Percentiles rank a stretch among this genome's conserved stretches.
Evolutionary conservation across 2,888 invertebrate species (phyloP).

Genomic region (Anodontia alba): DNA sequence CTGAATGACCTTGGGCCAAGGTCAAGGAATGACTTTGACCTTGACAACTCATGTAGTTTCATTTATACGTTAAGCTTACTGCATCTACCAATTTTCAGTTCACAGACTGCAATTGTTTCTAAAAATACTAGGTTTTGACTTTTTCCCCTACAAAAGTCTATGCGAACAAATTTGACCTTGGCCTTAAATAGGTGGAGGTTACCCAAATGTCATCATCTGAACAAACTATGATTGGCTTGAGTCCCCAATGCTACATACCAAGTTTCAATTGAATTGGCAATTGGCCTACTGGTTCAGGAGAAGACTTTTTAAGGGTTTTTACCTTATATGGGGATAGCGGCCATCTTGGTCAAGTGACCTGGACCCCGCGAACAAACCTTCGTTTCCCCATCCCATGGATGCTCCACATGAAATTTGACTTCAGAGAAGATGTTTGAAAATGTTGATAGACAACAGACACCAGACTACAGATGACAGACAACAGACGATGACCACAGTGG

Average conservation of each 20-base stretch:
- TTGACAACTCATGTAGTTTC: too few relatives aligned
- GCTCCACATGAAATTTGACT: too few relatives aligned
- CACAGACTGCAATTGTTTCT: too few relatives aligned
- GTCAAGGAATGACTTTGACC: too few relatives aligned
- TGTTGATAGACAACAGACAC: neutral
- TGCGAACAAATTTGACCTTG: neutral
- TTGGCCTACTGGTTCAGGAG: neutral
- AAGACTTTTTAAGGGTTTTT: neutral
- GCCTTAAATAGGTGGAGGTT: neutral
- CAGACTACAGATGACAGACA: neutral
- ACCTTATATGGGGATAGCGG: conserved; percentile 3
- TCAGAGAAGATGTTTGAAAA: too few relatives aligned
- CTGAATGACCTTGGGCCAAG: too few relatives aligned
- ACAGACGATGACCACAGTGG: neutral
- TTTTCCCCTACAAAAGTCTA: too few relatives aligned
- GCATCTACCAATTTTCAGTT: too few relatives aligned
- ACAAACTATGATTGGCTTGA: neutral
- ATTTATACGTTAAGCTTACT: too few relatives aligned
- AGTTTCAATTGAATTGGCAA: too few relatives aligned
- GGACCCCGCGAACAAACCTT: neutral
- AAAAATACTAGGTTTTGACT: neutral
- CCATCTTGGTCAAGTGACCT: conserved; percentile 15
- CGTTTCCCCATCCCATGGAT: neutral
- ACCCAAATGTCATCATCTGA: neutral
- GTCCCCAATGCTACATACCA: too few relatives aligned